These are phyloP conservation scores for Pelecanus crispus DNA, from an alignment of 2,113 vertebrate genomes.

Conservation along the genomic window DNA sequence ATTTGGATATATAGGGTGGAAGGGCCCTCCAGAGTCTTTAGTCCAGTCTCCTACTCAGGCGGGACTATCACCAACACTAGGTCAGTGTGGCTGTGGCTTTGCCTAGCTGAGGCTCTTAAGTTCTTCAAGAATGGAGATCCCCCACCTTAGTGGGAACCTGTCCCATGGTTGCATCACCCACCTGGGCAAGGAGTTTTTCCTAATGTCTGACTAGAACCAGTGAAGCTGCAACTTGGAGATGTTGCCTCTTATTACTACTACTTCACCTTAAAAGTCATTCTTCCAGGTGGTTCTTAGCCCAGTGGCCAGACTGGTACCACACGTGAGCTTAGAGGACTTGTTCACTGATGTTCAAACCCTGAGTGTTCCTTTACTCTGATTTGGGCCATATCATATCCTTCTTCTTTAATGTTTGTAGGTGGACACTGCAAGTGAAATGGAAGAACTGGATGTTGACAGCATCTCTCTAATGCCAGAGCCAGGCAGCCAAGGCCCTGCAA, in stretches of 20 bases:
- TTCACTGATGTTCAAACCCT: neutral
- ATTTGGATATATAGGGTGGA: neutral
- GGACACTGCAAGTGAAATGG: conserved; percentile 97
- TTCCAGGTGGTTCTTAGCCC: neutral
- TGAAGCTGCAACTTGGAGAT: neutral
- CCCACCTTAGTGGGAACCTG: neutral
- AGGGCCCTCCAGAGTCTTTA: neutral
- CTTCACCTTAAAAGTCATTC: neutral
- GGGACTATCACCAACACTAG: neutral
- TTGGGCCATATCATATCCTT: neutral
- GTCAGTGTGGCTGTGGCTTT: neutral
- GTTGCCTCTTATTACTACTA: neutral
- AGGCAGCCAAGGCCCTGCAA: conserved; percentile 76
- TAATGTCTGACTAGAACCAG: neutral
- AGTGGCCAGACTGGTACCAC: neutral
- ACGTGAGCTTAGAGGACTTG: neutral
- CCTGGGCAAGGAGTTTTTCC: neutral
- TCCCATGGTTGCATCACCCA: neutral
- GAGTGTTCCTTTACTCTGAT: neutral
- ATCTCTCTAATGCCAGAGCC: conserved; percentile 81
- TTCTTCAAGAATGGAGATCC: neutral
- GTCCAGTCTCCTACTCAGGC: neutral
- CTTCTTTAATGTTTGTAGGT: conserved; percentile 70
- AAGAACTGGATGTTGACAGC: conserved; percentile 90
- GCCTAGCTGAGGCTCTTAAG: neutral